These are phyloP conservation scores for Olivierus martensii DNA, from an alignment of 1,140 invertebrate genomes.

Conservation along the genomic window DNA sequence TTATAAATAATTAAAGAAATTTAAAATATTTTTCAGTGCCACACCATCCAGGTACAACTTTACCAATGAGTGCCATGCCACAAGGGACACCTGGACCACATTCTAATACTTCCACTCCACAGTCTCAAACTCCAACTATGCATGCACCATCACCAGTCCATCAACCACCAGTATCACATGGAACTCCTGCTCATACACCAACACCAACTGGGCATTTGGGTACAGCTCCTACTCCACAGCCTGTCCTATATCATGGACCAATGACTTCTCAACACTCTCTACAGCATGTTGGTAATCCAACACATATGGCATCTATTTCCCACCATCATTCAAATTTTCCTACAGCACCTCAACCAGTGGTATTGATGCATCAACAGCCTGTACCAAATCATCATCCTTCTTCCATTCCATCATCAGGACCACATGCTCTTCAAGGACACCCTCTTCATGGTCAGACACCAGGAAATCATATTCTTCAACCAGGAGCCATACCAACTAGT, in stretches of 20 bases:
- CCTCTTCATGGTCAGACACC: slow-evolving; percentile 13
- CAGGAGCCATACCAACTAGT: slow-evolving; percentile 12
- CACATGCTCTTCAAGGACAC: slow-evolving; percentile 15
- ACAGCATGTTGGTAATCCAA: background rate
- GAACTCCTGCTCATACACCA: slow-evolving; percentile 5
- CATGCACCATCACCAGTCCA: slow-evolving; percentile 16
- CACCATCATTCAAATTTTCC: slow-evolving; percentile 7
- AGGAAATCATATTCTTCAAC: slow-evolving; percentile 9
- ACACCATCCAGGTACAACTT: slow-evolving; percentile 5
- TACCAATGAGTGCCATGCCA: slow-evolving; percentile 4
- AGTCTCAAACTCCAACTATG: slow-evolving; percentile 13
- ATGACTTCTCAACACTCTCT: slow-evolving; percentile 10
- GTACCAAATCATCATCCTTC: slow-evolving; percentile 2
- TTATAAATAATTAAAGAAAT: too few relatives aligned
- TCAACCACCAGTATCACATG: slow-evolving; percentile 11
- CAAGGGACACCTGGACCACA: slow-evolving; percentile 8
- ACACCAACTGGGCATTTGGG: slow-evolving; percentile 6
- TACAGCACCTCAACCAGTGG: slow-evolving; percentile 10
- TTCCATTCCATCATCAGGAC: slow-evolving; percentile 1
- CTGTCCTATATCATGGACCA: slow-evolving; percentile 12
- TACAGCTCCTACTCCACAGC: slow-evolving; percentile 14
- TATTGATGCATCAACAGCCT: slow-evolving; percentile 15
- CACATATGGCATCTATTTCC: background rate
- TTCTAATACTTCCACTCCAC: slow-evolving; percentile 12
- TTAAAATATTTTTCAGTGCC: slow-evolving; percentile 9